phyloP scores from a whole-genome alignment of 2,888 invertebrate species.

The Eristalis tenax region DNA sequence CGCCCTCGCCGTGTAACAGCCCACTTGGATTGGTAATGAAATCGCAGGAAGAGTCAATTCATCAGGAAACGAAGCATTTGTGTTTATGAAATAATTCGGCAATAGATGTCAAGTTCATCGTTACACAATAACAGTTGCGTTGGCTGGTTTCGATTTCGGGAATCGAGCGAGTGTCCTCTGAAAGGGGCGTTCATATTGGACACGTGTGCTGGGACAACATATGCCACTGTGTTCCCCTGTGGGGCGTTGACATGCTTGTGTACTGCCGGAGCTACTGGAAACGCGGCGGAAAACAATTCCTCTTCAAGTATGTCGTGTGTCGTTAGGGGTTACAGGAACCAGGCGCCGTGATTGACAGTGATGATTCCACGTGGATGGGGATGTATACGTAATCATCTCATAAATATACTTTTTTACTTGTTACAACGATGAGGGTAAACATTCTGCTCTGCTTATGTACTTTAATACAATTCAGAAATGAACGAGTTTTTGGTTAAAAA shows the following conservation, averaged over 20 bases:
- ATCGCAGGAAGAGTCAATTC: slow-evolving; percentile 24
- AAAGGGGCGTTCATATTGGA: not conserved
- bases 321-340: too few species aligned
- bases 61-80: slow-evolving; percentile 9
- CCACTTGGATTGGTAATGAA: slow-evolving; percentile 33
- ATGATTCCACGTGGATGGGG: too few species aligned
- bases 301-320: too few species aligned
- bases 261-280: too few species aligned
- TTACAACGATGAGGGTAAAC: too few species aligned
- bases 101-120: slow-evolving; percentile 67
- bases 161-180: not conserved
- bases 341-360: too few species aligned
- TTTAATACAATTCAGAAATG: too few species aligned
- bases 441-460: too few species aligned
- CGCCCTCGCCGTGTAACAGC: not conserved
- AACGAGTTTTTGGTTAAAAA: too few species aligned
- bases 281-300: too few species aligned
- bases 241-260: not conserved
- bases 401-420: too few species aligned
- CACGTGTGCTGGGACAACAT: not conserved
- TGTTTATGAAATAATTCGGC: slow-evolving; percentile 27
- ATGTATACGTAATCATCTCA: too few species aligned
- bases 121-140: slow-evolving; percentile 47
- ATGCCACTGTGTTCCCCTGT: not conserved
- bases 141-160: not conserved